A percentile compares a stretch with the other conserved stretches of the same genome.
Evolutionary conservation across 2,888 invertebrate genomes (phyloP).

Genomic region (Platycheirus rosarum): DNA sequence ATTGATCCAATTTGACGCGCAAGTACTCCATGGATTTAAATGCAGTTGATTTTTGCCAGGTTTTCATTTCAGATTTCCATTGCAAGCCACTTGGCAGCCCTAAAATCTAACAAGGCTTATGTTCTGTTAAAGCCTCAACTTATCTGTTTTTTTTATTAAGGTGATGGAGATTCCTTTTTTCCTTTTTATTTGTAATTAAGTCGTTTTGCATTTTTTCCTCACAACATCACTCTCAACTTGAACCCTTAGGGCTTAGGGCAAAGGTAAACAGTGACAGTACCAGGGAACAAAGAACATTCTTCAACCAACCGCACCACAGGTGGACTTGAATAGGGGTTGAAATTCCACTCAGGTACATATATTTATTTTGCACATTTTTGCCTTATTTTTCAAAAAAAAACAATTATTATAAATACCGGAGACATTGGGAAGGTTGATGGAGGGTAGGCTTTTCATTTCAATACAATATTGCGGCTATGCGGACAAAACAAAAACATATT

Average conservation of each 20-base stretch:
- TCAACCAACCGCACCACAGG: conserved; percentile 20
- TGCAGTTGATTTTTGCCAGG: too few species aligned
- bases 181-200: conserved; percentile 29
- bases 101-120: too few species aligned
- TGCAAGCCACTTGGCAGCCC: too few species aligned
- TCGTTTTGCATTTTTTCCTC: conserved; percentile 19
- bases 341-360: background rate
- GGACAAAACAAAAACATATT: conserved; percentile 15
- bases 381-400: background rate
- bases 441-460: background rate
- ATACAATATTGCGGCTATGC: conserved; percentile 4
- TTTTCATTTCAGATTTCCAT: too few species aligned
- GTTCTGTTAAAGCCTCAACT: background rate
- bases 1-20: too few species aligned
- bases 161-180: conserved; percentile 30
- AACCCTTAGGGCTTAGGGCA: conserved; percentile 40
- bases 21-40: too few species aligned
- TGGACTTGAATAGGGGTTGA: conserved; percentile 33
- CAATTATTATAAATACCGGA: conserved; percentile 8
- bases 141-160: conserved; percentile 2
- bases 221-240: conserved; percentile 38
- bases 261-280: conserved; percentile 12
- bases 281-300: conserved; percentile 37
- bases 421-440: background rate
- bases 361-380: conserved; percentile 25